Evolutionary conservation across 2,113 vertebrate species (phyloP), one percentile per base, ranked within the genome.

Genomic region (Theropithecus gelada): DNA sequence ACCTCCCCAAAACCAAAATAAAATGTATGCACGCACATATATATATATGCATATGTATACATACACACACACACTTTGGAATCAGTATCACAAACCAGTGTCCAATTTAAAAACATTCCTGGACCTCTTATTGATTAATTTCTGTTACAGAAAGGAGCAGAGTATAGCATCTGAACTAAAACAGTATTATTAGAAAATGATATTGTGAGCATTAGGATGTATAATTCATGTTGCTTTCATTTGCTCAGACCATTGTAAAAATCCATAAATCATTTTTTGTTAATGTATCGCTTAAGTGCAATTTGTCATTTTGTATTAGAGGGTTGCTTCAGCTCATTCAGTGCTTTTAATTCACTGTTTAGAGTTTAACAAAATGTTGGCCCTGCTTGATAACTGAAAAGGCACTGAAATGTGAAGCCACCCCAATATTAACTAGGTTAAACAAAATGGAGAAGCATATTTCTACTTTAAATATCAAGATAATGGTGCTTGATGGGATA

Each of bases 221-320:
- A 98, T 99, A 99, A 99, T 99, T 99, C 98, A 98, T 90, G 98
- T 98, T 98, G 97, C 98, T 98, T 99, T 98, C 98, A 98, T 98
- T 98, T 98, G 98, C 97, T 97, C 97, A 95, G 98, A 75, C 98
- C 97, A 98, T 97, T 97, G 97, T 92, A 97, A 98, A 98, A 98
- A 98, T 99, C 98, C 98, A 99, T 99, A 99, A 98, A 99, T 99
- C 98, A 98, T 98, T 98, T 99, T 98, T 98, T 98, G 97, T 98
- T 98, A 98, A 94, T 97, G 98, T 98, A 98, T 97, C 50, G 97
- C 98, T 98, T 97, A 98, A 99, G 98, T 96, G 98, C 98, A 97
- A 98, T 98, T 98, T 99, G 98, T 99, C 99, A 98, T 97, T 96
- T 89, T 66, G 98, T 97, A 97, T 98, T 98, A 98, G 96, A 93